Evolutionary conservation across 2,888 invertebrate species (phyloP).

Genomic region (Tachina lurida): DNA sequence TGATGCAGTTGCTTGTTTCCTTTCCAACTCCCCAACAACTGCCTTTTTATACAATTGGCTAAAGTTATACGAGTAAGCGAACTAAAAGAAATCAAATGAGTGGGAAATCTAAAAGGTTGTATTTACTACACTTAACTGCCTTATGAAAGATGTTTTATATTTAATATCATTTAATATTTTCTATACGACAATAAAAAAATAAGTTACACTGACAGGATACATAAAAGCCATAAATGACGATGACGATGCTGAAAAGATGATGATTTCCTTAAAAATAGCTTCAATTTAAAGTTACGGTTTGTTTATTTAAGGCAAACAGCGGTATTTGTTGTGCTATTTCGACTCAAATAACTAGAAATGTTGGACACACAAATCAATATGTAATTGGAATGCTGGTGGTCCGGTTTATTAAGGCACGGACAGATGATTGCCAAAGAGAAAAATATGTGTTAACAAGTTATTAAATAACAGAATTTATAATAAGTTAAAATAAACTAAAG

Average conservation of each 20-base stretch:
- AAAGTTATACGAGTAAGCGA: neutral
- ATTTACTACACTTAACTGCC: neutral
- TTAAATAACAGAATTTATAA: slow-evolving; percentile 27
- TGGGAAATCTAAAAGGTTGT: slow-evolving; percentile 20
- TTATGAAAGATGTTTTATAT: slow-evolving; percentile 6
- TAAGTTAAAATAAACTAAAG: neutral
- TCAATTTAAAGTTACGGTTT: slow-evolving; percentile 4
- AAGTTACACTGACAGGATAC: slow-evolving; percentile 50
- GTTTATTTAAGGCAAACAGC: slow-evolving; percentile 35
- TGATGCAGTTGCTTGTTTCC: neutral
- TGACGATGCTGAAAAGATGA: slow-evolving; percentile 35
- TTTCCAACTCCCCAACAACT: slow-evolving; percentile 24
- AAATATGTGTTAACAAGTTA: slow-evolving; percentile 49
- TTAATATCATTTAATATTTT: slow-evolving; percentile 42
- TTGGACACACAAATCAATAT: slow-evolving; percentile 4
- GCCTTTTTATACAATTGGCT: neutral
- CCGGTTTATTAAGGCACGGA: slow-evolving; percentile 15
- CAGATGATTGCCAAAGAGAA: slow-evolving; percentile 17
- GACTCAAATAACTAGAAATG: neutral
- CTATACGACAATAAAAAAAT: slow-evolving; percentile 12
- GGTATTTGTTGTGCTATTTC: slow-evolving; percentile 5
- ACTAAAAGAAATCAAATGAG: slow-evolving; percentile 26
- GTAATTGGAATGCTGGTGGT: slow-evolving; percentile 56
- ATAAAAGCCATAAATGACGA: slow-evolving; percentile 49
- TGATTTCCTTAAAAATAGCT: slow-evolving; percentile 26